Percentiles rank a stretch among this genome's conserved stretches.
phyloP scores from a whole-genome alignment of 2,797 vertebrate genomes.

The Gephyroberyx darwinii region DNA sequence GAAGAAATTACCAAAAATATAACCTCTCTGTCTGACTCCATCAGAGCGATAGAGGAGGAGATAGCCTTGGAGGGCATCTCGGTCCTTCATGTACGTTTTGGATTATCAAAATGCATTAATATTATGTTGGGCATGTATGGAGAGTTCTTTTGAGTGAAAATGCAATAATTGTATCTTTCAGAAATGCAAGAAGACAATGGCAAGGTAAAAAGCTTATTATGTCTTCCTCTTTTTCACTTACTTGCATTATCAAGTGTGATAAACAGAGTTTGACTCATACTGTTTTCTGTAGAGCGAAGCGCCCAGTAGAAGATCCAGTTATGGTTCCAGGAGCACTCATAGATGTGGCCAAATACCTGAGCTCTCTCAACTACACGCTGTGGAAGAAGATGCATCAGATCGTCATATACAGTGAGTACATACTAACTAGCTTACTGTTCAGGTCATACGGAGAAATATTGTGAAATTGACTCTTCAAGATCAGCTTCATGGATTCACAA shows the following conservation, averaged over 20 bases:
- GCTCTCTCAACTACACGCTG: constrained; percentile 70
- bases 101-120: neutral
- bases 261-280: neutral
- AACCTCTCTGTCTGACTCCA: constrained; percentile 59
- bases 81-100: constrained; percentile 67
- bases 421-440: neutral
- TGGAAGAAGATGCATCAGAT: constrained; percentile 75
- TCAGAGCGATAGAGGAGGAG: constrained; percentile 68
- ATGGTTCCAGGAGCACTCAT: constrained; percentile 66
- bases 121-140: no score
- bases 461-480: neutral
- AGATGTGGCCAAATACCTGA: constrained; percentile 73
- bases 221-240: constrained; percentile 1
- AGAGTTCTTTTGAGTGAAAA: neutral
- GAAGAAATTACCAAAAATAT: constrained; percentile 58
- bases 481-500: neutral
- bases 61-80: constrained; percentile 61
- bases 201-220: constrained; percentile 60
- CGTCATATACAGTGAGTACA: constrained; percentile 74
- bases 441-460: neutral
- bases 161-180: constrained; percentile 41
- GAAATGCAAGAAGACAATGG: constrained; percentile 65
- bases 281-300: constrained; percentile 47
- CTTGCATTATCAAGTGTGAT: neutral
- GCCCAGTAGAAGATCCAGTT: constrained; percentile 30